Evolutionary conservation across 2,797 vertebrate species (phyloP).

Genomic region (Acanthis flammea): DNA sequence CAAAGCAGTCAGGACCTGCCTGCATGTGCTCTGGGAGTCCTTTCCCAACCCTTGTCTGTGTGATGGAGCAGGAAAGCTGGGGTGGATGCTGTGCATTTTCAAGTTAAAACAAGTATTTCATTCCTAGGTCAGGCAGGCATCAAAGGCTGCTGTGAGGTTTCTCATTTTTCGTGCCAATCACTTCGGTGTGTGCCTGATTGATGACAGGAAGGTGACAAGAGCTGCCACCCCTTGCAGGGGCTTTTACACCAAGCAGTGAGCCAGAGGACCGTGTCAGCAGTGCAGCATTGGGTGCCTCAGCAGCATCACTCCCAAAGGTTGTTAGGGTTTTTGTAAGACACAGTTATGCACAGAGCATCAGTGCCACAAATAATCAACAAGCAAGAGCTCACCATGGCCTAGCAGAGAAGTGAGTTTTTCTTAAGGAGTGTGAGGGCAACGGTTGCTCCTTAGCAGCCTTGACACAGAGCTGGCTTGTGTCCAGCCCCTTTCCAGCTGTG

Average conservation of each 20-base stretch:
- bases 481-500: neutral
- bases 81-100: neutral
- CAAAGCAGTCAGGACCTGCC: neutral
- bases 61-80: neutral
- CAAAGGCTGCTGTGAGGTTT: neutral
- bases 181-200: neutral
- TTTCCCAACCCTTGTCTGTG: neutral
- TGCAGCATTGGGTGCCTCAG: neutral
- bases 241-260: neutral
- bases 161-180: neutral
- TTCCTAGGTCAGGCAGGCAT: neutral
- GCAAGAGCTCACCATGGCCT: neutral
- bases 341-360: neutral
- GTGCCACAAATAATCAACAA: neutral
- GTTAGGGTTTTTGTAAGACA: neutral
- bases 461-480: neutral
- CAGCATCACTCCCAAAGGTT: neutral
- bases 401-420: neutral
- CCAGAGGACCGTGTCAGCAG: neutral
- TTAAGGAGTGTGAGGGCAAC: neutral
- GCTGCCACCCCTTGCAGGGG: neutral
- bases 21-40: neutral
- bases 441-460: neutral
- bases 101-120: neutral
- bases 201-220: neutral